phyloP scores from a whole-genome alignment of 2,113 vertebrate species.

The Seriola aureovittata region DNA sequence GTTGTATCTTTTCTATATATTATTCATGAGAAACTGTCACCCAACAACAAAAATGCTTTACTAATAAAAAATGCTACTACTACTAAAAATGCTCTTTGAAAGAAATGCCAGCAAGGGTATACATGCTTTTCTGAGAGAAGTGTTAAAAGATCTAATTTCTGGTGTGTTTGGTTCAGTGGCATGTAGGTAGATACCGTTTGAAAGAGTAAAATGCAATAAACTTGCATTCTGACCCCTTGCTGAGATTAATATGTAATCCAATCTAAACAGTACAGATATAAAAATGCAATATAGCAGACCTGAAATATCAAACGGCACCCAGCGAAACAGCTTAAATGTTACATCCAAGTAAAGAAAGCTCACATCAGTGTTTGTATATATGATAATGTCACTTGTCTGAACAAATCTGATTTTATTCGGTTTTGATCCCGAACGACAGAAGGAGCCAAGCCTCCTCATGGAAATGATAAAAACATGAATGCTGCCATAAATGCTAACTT shows the following conservation, averaged over 20 bases:
- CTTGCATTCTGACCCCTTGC: not conserved
- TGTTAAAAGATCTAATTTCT: not conserved
- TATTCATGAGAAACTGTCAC: not conserved
- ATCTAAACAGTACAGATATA: not conserved
- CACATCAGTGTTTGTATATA: not conserved
- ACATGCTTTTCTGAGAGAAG: not conserved
- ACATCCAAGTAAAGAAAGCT: not conserved
- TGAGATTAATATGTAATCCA: constrained; percentile 12
- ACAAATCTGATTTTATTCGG: not conserved
- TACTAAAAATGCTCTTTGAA: not conserved
- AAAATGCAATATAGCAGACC: constrained; percentile 10
- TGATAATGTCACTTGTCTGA: not conserved
- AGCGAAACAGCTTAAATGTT: constrained; percentile 8
- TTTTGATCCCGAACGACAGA: not conserved
- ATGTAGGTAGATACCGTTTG: not conserved
- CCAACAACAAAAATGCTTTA: not conserved
- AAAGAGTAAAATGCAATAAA: constrained; percentile 5
- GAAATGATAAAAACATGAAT: constrained; percentile 1
- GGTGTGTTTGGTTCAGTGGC: not conserved
- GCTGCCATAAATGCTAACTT: not conserved
- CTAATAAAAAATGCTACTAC: not conserved
- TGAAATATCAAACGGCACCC: not conserved
- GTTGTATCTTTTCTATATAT: no score
- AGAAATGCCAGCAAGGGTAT: not conserved
- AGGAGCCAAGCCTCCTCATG: not conserved